Evolutionary conservation across 2,888 invertebrate species (phyloP), one percentile per base, ranked within the genome.

Genomic region (Lacanobia wlatinum): DNA sequence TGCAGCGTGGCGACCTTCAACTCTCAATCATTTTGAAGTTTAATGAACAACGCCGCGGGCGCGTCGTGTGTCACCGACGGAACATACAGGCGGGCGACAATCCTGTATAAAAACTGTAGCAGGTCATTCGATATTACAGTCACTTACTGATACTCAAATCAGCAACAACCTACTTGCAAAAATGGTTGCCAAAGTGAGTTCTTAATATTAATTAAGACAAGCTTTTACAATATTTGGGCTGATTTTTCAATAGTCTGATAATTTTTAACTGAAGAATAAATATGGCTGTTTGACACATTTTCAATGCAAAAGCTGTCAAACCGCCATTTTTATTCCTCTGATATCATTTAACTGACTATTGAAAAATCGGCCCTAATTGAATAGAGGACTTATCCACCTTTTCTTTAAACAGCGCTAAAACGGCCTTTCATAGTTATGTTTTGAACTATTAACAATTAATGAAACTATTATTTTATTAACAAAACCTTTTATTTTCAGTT

Each of bases 151-250:
- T 89, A 89, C 86, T 81, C 89, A 87, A 87, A 91, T 84, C 83
- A 91, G 68, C 86, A 89, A 94, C 92, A 93, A 52, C 40, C n/a
- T 38, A 48, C 6, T 38, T 9, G 52, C 48, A 81, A 80, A 40
- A 28, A 94, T 83, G 94, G 93, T 92, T 85, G 92, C 94, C 88
- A 94, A 94, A 93, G 94, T 92, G 77, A 89, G 89, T 77, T 34
- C 18, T 21, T 21, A 14, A 48, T 43, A 28, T n/a, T 2, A 28
- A 69, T 21, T 68, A 43, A 38, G 12, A 46, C 9, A 14, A n/a
- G 3, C 3, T 10, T 18, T 9, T n/a, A 9, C 14, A 18, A 9
- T 34, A 1, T 38, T n/a, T n/a, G n/a, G n/a, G n/a, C n/a, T n/a
- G n/a, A n/a, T n/a, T n/a, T n/a, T n/a, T n/a, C n/a, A n/a, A n/a